Evolutionary conservation across 2,797 vertebrate genomes (phyloP).

Genomic region (Dromococcyx pavoninus): DNA sequence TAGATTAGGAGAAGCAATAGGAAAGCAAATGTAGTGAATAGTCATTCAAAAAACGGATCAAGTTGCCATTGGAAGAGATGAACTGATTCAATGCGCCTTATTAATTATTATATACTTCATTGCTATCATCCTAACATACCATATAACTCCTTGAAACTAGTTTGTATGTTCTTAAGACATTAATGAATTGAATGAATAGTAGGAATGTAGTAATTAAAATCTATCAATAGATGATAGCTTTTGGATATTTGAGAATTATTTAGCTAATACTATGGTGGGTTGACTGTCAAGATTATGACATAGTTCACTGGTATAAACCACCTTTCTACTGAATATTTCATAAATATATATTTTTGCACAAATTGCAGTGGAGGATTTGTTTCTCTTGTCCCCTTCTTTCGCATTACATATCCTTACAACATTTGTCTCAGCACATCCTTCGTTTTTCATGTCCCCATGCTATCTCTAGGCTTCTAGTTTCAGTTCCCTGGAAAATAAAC

Average conservation of each 20-base stretch:
- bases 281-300: background rate
- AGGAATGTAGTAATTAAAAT: background rate
- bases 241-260: background rate
- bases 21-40: background rate
- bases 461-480: background rate
- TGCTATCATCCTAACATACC: background rate
- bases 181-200: background rate
- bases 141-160: background rate
- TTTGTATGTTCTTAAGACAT: background rate
- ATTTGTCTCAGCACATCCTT: background rate
- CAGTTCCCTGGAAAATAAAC: background rate
- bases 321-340: background rate
- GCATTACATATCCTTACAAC: background rate
- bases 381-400: background rate
- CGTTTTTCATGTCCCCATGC: background rate
- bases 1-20: background rate
- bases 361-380: background rate
- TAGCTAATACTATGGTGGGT: background rate
- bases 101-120: background rate
- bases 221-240: background rate
- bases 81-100: background rate
- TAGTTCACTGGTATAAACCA: background rate
- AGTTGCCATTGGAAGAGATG: background rate
- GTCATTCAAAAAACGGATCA: background rate
- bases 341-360: background rate